These are phyloP conservation scores for Chaetodon trifasciatus DNA, from an alignment of 2,797 vertebrate genomes.

Conservation along the genomic window DNA sequence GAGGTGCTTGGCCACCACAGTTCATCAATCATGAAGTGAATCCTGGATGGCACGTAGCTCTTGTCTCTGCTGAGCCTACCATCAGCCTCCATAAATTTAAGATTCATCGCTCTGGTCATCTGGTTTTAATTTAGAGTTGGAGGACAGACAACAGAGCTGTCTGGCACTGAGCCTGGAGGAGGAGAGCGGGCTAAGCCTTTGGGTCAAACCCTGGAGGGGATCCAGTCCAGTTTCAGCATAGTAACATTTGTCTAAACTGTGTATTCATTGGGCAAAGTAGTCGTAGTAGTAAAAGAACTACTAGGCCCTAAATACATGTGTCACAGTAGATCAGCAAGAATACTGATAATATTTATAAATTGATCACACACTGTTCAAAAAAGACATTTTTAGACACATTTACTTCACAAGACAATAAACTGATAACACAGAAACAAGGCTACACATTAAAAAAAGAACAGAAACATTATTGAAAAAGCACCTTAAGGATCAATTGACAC, in stretches of 20 bases:
- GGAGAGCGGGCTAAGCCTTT: conserved; percentile 29
- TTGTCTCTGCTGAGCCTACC: conserved; percentile 29
- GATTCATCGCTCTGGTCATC: conserved; percentile 35
- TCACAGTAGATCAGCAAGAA: neutral
- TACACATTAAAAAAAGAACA: neutral
- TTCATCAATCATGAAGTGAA: conserved; percentile 45
- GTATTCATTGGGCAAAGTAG: neutral
- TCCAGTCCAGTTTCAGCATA: neutral
- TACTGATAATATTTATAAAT: neutral
- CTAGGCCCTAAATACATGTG: neutral
- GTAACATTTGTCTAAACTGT: conserved; percentile 3
- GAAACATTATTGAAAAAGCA: neutral
- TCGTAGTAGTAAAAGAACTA: neutral
- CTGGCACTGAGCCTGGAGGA: conserved; percentile 35
- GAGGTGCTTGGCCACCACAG: conserved; percentile 34
- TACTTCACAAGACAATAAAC: neutral
- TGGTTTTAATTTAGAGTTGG: conserved; percentile 64
- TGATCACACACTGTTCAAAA: neutral
- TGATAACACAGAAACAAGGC: neutral
- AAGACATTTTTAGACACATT: neutral
- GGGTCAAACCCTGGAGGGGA: conserved; percentile 24
- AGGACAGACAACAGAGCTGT: conserved; percentile 46
- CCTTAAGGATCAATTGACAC: neutral
- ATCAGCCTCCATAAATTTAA: conserved; percentile 41
- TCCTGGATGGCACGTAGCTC: conserved; percentile 47